Conservation (phyloP, 2,888 invertebrate species). For the Empis stercorea region DNA sequence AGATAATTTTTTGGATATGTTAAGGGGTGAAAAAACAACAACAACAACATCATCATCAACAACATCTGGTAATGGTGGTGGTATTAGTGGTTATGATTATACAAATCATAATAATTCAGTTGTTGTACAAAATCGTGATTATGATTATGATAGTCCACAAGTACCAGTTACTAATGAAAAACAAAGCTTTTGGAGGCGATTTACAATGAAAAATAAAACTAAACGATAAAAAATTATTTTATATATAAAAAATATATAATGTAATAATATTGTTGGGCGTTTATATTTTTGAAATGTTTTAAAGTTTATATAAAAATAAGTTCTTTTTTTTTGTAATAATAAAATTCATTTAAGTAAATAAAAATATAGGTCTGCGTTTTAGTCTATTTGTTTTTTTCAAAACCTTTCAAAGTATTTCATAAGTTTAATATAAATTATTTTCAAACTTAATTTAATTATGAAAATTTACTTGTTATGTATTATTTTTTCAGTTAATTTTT, state of each 20-base stretch:
- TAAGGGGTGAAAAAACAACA: constrained; percentile 39
- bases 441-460: too few relatives aligned
- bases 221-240: constrained; percentile 46
- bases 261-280: neutral
- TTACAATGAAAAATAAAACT: constrained; percentile 55
- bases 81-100: constrained; percentile 14
- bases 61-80: constrained; percentile 17
- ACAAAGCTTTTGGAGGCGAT: constrained; percentile 54
- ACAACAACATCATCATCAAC: constrained; percentile 25
- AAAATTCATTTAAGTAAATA: neutral
- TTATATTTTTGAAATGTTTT: neutral
- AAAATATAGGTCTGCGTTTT: neutral
- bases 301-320: neutral
- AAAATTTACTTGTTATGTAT: too few relatives aligned
- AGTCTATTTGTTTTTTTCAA: neutral
- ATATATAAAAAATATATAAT: too few relatives aligned
- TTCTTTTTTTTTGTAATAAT: neutral
- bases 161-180: constrained; percentile 41
- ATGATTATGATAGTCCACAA: constrained; percentile 26
- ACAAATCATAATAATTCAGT: constrained; percentile 12
- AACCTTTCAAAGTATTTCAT: too few relatives aligned
- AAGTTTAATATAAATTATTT: too few relatives aligned
- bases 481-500: too few relatives aligned
- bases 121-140: constrained; percentile 37
- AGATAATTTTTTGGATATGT: constrained; percentile 52